Conservation (phyloP, 2,888 invertebrate genomes). For the Drosophila affinis region DNA sequence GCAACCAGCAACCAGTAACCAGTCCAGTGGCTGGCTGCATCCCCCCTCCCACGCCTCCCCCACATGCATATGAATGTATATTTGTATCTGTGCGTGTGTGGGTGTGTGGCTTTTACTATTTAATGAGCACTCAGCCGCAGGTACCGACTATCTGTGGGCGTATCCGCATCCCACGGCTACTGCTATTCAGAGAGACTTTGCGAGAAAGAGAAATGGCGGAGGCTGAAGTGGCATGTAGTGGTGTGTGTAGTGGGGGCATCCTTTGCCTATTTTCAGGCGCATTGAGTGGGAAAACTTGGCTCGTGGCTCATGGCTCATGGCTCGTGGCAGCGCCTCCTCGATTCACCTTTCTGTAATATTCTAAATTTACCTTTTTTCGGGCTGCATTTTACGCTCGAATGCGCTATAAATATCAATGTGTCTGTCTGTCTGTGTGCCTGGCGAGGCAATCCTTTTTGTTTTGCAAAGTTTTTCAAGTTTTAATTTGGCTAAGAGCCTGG, state of each 20-base stretch:
- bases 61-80: slow-evolving; percentile 8
- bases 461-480: slow-evolving; percentile 32
- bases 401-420: slow-evolving; percentile 46
- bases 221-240: not conserved
- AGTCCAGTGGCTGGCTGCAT: slow-evolving; percentile 18
- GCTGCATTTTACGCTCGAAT: slow-evolving; percentile 23
- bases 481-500: slow-evolving; percentile 54
- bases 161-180: slow-evolving; percentile 21
- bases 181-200: slow-evolving; percentile 30
- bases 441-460: slow-evolving; percentile 30
- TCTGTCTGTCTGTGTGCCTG: slow-evolving; percentile 5
- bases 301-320: slow-evolving; percentile 5
- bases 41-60: not conserved
- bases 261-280: slow-evolving; percentile 39
- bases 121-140: slow-evolving; percentile 57
- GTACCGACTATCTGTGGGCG: slow-evolving; percentile 30
- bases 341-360: slow-evolving; percentile 25
- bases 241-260: not conserved
- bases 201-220: not conserved
- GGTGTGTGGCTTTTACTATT: slow-evolving; percentile 56
- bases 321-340: slow-evolving; percentile 19
- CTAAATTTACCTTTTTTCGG: slow-evolving; percentile 40
- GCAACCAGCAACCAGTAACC: not conserved
- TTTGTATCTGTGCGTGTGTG: slow-evolving; percentile 15
- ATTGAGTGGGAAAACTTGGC: slow-evolving; percentile 37